Base-by-base conservation (phyloP, 2,797 vertebrate species). In the Poecilia picta region DNA sequence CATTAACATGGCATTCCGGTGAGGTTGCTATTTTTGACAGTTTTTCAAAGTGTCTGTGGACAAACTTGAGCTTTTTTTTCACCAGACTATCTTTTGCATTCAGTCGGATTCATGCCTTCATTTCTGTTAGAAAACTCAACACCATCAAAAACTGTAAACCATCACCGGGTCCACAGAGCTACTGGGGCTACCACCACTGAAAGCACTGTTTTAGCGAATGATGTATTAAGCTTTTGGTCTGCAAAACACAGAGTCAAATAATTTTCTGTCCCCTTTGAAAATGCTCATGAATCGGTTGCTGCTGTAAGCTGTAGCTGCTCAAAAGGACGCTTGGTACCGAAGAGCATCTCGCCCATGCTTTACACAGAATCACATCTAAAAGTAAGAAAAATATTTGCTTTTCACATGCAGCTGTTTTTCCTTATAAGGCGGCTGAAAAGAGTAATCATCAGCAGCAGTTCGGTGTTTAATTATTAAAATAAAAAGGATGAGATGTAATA, bases 401-500 rank as follows among this genome's bases (percentile, higher is more conserved):
- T 89, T 87, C 82, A 79, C 74, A 78, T 79, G 86, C 80, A 86
- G 83, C 84, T 91, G 89, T 91, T 90, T 91, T 90, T 75, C 33
- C 74, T 84, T 74, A 79, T 82, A 83, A 83, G 72, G 79, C 75
- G 74, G 86, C 81, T 93, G 90, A 92, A 95, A 95, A 91, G 89
- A 83, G 91, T 93, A 93, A 95, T 95, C 94, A 95, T 92, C 94
- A 94, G 91, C 90, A 94, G 85, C 90, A 79, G 85, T 83, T 92
- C 85, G 73, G 76, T 80, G 79, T 88, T 96, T 90, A 95, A 95
- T 94, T 91, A 95, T 95, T 96, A 90, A 95, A 94, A 91, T 88
- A 90, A 90, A 93, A 94, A 94, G 91, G 93, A 94, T 94, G 86
- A 88, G 91, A 95, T 95, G 91, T 93, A 95, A 95, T 95, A 95